A percentile compares a stretch with the other conserved stretches of the same genome.
These are phyloP conservation scores for Arothron firmamentum DNA, from an alignment of 2,113 vertebrate species.

Conservation along the genomic window DNA sequence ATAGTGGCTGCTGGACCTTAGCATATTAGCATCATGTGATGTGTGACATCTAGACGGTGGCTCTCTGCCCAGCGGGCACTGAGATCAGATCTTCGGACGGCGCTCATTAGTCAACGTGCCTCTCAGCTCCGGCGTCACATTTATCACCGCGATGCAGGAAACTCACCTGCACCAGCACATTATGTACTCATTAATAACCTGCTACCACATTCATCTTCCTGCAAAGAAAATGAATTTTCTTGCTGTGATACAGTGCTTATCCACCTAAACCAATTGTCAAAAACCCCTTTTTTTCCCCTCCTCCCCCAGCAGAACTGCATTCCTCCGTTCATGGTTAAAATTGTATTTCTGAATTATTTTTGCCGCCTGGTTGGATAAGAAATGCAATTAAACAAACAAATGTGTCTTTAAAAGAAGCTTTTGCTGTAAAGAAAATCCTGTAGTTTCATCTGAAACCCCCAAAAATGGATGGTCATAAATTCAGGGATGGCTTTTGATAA, in stretches of 20 bases:
- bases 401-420: conserved; percentile 18
- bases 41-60: conserved; percentile 60
- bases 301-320: conserved; percentile 36
- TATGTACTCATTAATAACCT: conserved; percentile 89
- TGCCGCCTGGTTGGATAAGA: conserved; percentile 6
- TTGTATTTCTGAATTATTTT: conserved; percentile 10
- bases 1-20: conserved; percentile 42
- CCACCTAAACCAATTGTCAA: conserved; percentile 64
- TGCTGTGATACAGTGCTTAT: conserved; percentile 55
- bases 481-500: conserved; percentile 80
- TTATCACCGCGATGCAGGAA: conserved; percentile 86
- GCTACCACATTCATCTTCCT: conserved; percentile 81
- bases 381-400: conserved; percentile 29
- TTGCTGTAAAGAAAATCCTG: background rate
- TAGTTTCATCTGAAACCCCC: conserved; percentile 50
- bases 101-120: conserved; percentile 79
- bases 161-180: conserved; percentile 86
- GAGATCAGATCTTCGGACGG: conserved; percentile 81
- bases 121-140: conserved; percentile 83
- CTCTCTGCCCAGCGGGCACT: conserved; percentile 44
- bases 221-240: conserved; percentile 59
- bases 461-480: conserved; percentile 81
- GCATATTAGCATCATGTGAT: conserved; percentile 53
- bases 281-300: conserved; percentile 50
- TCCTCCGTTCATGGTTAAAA: conserved; percentile 33